These are phyloP conservation scores for Prosopocoilus inquinatus DNA, from an alignment of 2,888 invertebrate genomes.

Conservation along the genomic window DNA sequence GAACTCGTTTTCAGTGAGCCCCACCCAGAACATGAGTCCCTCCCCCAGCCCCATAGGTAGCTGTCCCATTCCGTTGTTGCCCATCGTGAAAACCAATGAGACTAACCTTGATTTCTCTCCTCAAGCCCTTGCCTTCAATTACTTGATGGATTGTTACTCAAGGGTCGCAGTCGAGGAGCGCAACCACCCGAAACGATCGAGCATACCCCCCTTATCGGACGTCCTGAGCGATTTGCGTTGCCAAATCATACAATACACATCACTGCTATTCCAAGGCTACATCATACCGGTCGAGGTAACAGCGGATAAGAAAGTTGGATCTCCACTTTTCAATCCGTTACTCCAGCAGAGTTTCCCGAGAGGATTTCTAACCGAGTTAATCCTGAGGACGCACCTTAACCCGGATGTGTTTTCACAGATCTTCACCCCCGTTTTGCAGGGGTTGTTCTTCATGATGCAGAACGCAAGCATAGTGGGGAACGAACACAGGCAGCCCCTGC, in stretches of 20 bases:
- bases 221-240: constrained; percentile 59
- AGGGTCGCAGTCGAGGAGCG: constrained; percentile 72
- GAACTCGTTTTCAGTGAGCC: constrained; percentile 47
- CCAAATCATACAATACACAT: constrained; percentile 57
- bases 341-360: constrained; percentile 56
- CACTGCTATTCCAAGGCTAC: constrained; percentile 56
- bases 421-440: constrained; percentile 67
- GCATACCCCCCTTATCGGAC: constrained; percentile 70
- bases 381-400: constrained; percentile 54
- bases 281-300: constrained; percentile 30
- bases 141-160: constrained; percentile 65
- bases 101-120: constrained; percentile 29
- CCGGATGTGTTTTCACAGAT: constrained; percentile 58
- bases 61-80: constrained; percentile 42
- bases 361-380: constrained; percentile 66
- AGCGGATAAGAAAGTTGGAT: constrained; percentile 3
- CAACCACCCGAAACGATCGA: constrained; percentile 73
- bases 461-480: constrained; percentile 69
- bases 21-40: constrained; percentile 47
- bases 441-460: constrained; percentile 66
- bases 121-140: constrained; percentile 43
- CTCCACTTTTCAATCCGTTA: constrained; percentile 15
- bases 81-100: constrained; percentile 30
- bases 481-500: constrained; percentile 64
- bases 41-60: constrained; percentile 40